Evolutionary conservation across 2,113 vertebrate species (phyloP), one percentile per base, ranked within the genome.

Genomic region (Zeus faber): DNA sequence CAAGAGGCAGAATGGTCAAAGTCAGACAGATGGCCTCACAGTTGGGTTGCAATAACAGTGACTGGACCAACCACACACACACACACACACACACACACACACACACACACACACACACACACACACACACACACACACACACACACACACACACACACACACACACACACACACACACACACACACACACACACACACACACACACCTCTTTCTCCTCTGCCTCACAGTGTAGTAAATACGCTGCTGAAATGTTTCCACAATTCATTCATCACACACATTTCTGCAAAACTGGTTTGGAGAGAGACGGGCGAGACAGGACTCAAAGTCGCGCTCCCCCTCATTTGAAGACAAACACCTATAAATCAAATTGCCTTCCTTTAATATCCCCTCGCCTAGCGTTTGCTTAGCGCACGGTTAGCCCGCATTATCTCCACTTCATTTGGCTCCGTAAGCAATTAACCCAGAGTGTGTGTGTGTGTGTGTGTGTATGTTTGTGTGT

Each of bases 11-110:
- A 69, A 74, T 76, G 79, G 73, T 80, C 77, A 83, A 77, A 77
- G 79, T 80, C 79, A 79, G 70, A 77, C 85, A 87, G 85, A 87
- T 87, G 85, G 83, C 51, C 77, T 76, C 85, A 52, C 83, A 74
- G 83, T 76, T 29, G 50, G 83, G 71, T 65, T 72, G 75, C 77
- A 76, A 65, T 67, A 80, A 72, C 54, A n/a, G 33, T 18, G 11
- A 39, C 50, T 41, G n/a, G 17, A 11, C 4, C 11, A 17, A 5
- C 23, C 24, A 48, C 46, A 26, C 10, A 48, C 23, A 26, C 46
- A 44, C 46, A 48, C 2, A 26, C 25, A 27, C 47, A 39, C 31
- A 53, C 50, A 25, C 18, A 24, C 39, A 27, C 52, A 43, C 39
- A 20, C 37, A 43, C 39, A 43, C 24, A 43, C 37, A 40, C 39